Evolutionary conservation across 1,140 invertebrate species (phyloP).

Genomic region (Oreohelix idahoensis): DNA sequence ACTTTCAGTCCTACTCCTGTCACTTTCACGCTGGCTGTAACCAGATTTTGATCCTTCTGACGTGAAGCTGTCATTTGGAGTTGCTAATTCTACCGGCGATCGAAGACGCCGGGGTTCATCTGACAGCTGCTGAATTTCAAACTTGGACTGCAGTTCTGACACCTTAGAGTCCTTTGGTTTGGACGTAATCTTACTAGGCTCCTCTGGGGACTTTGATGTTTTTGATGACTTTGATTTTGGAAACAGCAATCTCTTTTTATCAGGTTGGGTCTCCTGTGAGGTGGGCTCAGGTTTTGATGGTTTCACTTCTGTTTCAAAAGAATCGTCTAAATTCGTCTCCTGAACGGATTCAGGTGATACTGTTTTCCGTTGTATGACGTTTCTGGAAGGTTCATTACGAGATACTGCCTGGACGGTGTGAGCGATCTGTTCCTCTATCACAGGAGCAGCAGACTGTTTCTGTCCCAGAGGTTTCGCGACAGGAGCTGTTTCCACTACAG

Average conservation of each 20-base stretch:
- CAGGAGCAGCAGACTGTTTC: neutral
- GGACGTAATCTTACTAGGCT: neutral
- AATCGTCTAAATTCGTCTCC: slow-evolving; percentile 40
- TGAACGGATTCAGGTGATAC: slow-evolving; percentile 13
- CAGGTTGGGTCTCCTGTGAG: neutral
- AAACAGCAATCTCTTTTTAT: slow-evolving; percentile 33
- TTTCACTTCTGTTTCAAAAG: neutral
- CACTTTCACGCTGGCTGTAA: neutral
- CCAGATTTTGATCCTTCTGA: slow-evolving; percentile 17
- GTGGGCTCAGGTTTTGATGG: neutral
- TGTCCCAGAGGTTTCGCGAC: neutral
- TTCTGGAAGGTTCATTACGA: neutral
- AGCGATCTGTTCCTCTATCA: neutral
- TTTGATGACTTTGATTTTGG: slow-evolving; percentile 27
- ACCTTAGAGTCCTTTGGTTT: slow-evolving; percentile 18
- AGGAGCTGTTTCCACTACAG: neutral
- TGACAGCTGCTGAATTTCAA: slow-evolving; percentile 26
- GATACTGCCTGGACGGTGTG: neutral
- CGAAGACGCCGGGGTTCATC: slow-evolving; percentile 25
- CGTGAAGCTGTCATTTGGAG: slow-evolving; percentile 16
- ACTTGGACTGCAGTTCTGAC: slow-evolving; percentile 21
- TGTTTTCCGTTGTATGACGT: neutral
- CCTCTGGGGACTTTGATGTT: slow-evolving; percentile 13
- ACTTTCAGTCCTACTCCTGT: neutral
- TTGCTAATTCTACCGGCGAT: neutral